These are phyloP conservation scores for Ramphastos sulfuratus DNA, from an alignment of 2,113 vertebrate species.

Conservation along the genomic window DNA sequence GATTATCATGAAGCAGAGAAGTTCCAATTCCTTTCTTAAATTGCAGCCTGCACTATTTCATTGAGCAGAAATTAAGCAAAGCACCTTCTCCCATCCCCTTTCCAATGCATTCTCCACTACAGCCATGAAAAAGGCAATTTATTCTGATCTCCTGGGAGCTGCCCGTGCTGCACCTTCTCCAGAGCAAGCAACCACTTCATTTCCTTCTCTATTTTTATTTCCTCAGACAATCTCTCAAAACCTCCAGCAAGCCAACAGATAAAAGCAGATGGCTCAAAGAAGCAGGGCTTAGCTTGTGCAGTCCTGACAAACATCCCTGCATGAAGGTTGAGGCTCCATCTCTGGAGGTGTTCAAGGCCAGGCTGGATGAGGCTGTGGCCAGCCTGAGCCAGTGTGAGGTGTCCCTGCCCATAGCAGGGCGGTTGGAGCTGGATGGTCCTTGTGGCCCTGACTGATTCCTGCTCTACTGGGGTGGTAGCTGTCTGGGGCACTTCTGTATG, in stretches of 20 bases:
- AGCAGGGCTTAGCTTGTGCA: background rate
- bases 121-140: background rate
- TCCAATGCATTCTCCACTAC: background rate
- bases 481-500: no score
- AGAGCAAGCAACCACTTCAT: background rate
- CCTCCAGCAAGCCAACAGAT: background rate
- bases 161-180: background rate
- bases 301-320: background rate
- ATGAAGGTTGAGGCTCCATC: no score
- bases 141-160: background rate
- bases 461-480: no score
- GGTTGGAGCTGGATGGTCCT: no score
- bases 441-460: no score
- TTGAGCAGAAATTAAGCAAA: background rate
- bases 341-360: no score
- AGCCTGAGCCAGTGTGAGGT: no score
- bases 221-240: background rate
- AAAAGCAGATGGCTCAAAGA: background rate
- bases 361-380: no score
- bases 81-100: background rate
- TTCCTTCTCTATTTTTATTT: background rate
- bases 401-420: no score
- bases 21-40: background rate
- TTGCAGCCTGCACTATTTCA: background rate
- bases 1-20: background rate